Base-by-base conservation (phyloP, 2,113 vertebrate genomes). In the Myodes glareolus region DNA sequence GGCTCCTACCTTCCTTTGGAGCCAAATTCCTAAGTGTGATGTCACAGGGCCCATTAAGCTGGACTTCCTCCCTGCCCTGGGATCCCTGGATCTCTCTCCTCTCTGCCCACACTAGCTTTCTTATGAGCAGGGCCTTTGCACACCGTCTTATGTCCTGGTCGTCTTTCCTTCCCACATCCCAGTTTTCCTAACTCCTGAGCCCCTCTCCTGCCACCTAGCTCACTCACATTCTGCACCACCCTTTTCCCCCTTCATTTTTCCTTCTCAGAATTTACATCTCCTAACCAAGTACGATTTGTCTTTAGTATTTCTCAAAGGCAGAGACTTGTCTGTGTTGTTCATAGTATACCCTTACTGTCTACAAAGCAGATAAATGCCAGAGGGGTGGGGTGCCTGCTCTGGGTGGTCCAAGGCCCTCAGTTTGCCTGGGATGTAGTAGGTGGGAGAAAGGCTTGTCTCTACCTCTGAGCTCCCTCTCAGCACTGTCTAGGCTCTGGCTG, bases 141-240 rank as follows among this genome's bases (percentile, higher is more conserved):
- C 58, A 42, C 42, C 77, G 1, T 39, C 63, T 91, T 63, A 68
- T 45, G 63, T 11, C 33, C 39, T 68, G 25, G 25, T 21, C 23
- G 10, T 61, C n/a, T 77, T 94, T n/a, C 55, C 70, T 27, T 12
- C 31, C 42, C 8, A 33, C 25, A 42, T 77, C 42, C 45, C 81
- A 85, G 61, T 7, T 61, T 67, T 88, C 65, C 92, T 68, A 77
- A 27, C 31, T 58, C 70, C 72, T 61, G 12, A 27, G 3, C 39
- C 29, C 29, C 5, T 3, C 0, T 2, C 4, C 21, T 0, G 12
- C 9, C 27, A 16, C 16, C 36, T 3, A 70, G 11, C 16, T 70
- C 72, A 8, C 50, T 61, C 3, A 29, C 0, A 27, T n/a, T 86
- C 50, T 42, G 12, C 5, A 39, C 1, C 7, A 19, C 39, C 29